Percentiles rank a stretch among this genome's conserved stretches.
Evolutionary conservation across 1,140 invertebrate species (phyloP).

Genomic region (Drosophila teissieri): DNA sequence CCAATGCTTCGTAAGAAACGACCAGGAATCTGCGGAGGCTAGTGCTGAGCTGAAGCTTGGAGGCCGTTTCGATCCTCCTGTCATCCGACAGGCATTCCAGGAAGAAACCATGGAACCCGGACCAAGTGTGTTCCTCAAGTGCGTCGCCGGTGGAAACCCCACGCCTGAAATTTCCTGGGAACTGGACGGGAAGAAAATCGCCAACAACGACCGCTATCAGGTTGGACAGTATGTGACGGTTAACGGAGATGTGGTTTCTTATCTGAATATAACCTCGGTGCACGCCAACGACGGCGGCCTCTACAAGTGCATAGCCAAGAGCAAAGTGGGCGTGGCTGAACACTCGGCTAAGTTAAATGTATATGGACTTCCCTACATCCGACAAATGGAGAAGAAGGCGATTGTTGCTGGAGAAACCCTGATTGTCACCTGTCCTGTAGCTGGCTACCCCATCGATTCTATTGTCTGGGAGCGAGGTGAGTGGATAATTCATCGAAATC

Average conservation of each 20-base stretch:
- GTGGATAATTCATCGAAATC: background rate
- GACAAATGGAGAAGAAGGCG: constrained; percentile 96
- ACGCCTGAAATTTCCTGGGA: constrained; percentile 97
- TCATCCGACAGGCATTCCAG: constrained; percentile 93
- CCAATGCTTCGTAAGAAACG: constrained; percentile 97
- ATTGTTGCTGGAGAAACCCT: constrained; percentile 96
- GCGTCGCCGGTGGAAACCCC: constrained; percentile 91
- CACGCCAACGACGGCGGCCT: constrained; percentile 97
- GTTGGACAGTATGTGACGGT: constrained; percentile 95
- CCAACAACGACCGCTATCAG: constrained; percentile 90
- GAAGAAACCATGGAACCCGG: constrained; percentile 95
- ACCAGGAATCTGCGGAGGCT: constrained; percentile 96
- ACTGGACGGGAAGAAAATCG: constrained; percentile 93
- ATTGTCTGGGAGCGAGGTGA: constrained; percentile 95
- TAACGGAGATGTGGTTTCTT: constrained; percentile 96
- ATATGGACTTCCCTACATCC: constrained; percentile 95
- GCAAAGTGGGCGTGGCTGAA: constrained; percentile 94
- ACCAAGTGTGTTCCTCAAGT: constrained; percentile 92
- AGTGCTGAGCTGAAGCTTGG: constrained; percentile 96
- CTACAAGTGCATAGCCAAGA: constrained; percentile 95
- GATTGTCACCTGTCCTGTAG: constrained; percentile 95
- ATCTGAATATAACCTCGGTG: constrained; percentile 96
- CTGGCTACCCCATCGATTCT: constrained; percentile 96
- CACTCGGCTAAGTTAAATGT: constrained; percentile 96
- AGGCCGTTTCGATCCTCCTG: constrained; percentile 95